A percentile compares a stretch with the other conserved stretches of the same genome.
Conservation (phyloP, 2,113 vertebrate genomes). For the Dicaeum eximium region DNA sequence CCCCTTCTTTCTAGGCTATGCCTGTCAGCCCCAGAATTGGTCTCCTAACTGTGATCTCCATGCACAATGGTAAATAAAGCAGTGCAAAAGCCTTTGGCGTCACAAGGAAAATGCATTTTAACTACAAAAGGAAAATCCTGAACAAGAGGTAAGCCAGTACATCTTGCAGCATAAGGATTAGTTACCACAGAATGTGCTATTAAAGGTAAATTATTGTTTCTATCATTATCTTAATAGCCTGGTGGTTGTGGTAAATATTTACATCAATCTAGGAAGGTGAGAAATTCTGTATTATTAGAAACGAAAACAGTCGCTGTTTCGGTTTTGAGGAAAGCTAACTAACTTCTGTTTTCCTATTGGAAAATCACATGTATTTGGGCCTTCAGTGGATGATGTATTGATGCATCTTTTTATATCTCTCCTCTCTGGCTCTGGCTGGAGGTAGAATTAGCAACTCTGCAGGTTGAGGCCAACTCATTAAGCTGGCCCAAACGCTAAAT, state of each 20-base stretch:
- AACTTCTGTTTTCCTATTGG: background rate
- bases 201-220: slow-evolving; percentile 8
- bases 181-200: background rate
- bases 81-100: background rate
- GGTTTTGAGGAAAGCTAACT: background rate
- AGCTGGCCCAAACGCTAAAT: background rate
- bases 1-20: background rate
- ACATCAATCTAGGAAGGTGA: background rate
- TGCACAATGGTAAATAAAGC: background rate
- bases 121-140: background rate
- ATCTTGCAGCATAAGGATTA: slow-evolving; percentile 38
- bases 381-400: background rate
- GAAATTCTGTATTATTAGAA: background rate
- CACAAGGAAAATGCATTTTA: background rate
- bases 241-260: slow-evolving; percentile 4
- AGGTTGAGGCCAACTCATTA: background rate
- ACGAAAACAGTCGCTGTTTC: rapidly evolving
- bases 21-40: background rate
- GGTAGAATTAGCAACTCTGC: background rate
- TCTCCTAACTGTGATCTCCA: background rate
- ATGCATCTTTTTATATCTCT: background rate
- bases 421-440: background rate
- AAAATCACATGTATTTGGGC: background rate
- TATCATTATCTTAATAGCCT: background rate
- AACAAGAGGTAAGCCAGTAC: background rate